Conservation (phyloP, 2,113 vertebrate genomes). For the Heptranchias perlo region DNA sequence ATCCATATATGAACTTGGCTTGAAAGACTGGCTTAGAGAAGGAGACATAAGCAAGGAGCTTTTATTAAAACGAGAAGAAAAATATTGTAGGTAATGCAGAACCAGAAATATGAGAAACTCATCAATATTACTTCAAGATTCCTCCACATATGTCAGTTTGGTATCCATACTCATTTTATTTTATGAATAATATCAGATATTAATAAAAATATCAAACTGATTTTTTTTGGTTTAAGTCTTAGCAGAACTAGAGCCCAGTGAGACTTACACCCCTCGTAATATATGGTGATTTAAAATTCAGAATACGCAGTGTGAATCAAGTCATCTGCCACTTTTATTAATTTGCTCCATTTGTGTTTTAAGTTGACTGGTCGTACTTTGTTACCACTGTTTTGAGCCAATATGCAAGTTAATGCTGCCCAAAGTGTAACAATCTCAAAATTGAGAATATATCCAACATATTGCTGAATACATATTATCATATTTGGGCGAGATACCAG, state of each 20-base stretch:
- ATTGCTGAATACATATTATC: background rate
- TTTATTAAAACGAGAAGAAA: too few species aligned
- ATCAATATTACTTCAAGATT: too few species aligned
- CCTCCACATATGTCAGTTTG: too few species aligned
- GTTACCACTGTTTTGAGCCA: background rate
- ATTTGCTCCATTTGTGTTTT: background rate
- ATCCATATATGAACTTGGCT: too few species aligned
- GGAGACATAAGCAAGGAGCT: too few species aligned
- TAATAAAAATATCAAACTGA: background rate
- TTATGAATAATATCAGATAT: background rate
- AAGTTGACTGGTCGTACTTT: background rate
- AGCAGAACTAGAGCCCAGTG: background rate
- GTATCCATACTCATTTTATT: background rate
- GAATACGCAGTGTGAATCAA: background rate
- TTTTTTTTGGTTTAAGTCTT: background rate
- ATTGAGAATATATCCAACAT: background rate
- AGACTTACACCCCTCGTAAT: background rate
- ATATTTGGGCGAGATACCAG: background rate
- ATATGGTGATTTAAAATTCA: background rate
- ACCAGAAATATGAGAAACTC: too few species aligned
- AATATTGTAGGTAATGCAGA: too few species aligned
- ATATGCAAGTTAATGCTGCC: background rate
- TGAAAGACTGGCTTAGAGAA: too few species aligned
- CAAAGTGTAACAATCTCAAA: background rate
- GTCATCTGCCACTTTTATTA: background rate